Evolutionary conservation across 1,140 invertebrate species (phyloP), one percentile per base, ranked within the genome.

Genomic region (Drosophila ficusphila): DNA sequence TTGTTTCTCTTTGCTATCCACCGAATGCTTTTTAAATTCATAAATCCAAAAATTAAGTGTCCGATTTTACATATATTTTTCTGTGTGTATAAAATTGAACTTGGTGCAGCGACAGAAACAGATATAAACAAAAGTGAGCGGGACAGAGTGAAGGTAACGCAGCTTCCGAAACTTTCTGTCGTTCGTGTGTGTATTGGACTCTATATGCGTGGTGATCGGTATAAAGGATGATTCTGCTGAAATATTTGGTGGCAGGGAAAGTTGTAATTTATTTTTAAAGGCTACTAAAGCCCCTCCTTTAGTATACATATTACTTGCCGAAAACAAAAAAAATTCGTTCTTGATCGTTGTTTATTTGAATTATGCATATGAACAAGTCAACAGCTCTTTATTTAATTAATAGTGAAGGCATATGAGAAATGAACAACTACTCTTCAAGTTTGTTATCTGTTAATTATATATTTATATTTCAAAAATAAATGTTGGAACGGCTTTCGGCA

Each of bases 191-290:
- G 18, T 3, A 12, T 36, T 36, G 39, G 18, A 4, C 23, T 16
- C n/a, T 19, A 65, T 46, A 46, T 18, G 27, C 41, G n/a, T 65
- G 4, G 14, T 25, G 34, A 23, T 7, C 29, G 44, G 27, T 34
- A 23, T 71, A 42, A 71, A 38, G 52, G 72, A 72, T 61, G 16
- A 61, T 19, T 31, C 16, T 9, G 18, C 49, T 44, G n/a, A n/a
- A n/a, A n/a, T n/a, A n/a, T 34, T 19, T 34, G 5, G 27, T 54
- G 61, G 2, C 52, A 49, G 78, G n/a, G 68, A 82, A 82, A 82
- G 69, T 70, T 19, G 4, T 16, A 52, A 65, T 77, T 74, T 70
- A 62, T 82, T 23, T 5, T 14, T 6, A 14, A 44, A 21, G 31
- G 16, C 18, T n/a, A 18, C 12, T 36, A 23, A 23, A 19, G 11